A percentile compares a stretch with the other conserved stretches of the same genome.
Evolutionary conservation across 2,113 vertebrate genomes (phyloP).

Genomic region (Brachirus orientalis): DNA sequence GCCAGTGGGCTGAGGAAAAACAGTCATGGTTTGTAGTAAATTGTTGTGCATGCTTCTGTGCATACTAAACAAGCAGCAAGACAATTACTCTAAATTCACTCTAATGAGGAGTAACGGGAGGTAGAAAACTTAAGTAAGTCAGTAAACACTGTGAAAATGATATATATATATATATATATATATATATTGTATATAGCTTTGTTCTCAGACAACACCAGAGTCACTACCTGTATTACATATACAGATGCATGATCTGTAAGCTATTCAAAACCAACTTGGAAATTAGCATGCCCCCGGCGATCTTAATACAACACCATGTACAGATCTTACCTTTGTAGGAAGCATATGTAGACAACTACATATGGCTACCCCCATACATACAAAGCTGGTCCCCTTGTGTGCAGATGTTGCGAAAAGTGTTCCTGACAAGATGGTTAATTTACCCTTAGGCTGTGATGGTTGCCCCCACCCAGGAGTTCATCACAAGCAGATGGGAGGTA

Average conservation of each 20-base stretch:
- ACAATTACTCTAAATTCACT: conserved; percentile 59
- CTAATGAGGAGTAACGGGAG: conserved; percentile 56
- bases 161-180: too few species aligned
- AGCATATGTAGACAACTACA: conserved; percentile 33
- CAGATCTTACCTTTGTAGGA: conserved; percentile 29
- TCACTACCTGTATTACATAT: conserved; percentile 8
- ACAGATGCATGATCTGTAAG: conserved; percentile 11
- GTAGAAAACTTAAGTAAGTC: conserved; percentile 34
- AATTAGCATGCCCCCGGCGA: conserved; percentile 25
- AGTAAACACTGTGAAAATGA: too few species aligned
- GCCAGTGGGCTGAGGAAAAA: conserved; percentile 52
- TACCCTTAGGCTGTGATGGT: conserved; percentile 75
- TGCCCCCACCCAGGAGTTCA: conserved; percentile 70
- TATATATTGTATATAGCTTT: too few species aligned
- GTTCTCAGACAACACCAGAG: too few species aligned
- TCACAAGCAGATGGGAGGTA: conserved; percentile 88
- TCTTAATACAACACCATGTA: conserved; percentile 19
- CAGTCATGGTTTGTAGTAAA: conserved; percentile 63
- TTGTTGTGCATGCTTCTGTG: conserved; percentile 32
- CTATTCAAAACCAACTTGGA: conserved; percentile 20
- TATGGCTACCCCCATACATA: conserved; percentile 52
- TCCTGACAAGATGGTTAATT: conserved; percentile 82
- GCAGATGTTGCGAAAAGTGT: conserved; percentile 79
- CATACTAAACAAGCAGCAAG: conserved; percentile 61
- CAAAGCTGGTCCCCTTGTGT: conserved; percentile 65